A percentile compares a stretch with the other conserved stretches of the same genome.
Evolutionary conservation across 2,888 invertebrate species (phyloP).

Genomic region (Phytoseiulus persimilis): DNA sequence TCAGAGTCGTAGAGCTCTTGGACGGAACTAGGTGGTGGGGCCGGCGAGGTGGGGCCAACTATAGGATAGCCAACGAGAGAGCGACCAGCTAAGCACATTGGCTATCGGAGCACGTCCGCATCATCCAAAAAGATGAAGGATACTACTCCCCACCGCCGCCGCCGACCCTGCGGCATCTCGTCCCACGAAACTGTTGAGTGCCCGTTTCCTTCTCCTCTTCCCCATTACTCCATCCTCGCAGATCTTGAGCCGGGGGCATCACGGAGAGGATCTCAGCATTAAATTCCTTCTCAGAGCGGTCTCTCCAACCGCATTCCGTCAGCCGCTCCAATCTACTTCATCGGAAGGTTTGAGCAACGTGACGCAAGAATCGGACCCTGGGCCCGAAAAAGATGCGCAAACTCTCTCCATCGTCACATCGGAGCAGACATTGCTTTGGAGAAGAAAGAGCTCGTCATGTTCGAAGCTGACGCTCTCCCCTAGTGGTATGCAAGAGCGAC

Average conservation of each 20-base stretch:
- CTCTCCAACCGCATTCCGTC: background rate
- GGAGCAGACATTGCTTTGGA: too few relatives aligned
- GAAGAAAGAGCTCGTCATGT: too few relatives aligned
- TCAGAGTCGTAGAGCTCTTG: background rate
- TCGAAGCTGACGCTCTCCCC: too few relatives aligned
- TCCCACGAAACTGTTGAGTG: conserved; percentile 38
- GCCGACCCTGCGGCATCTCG: background rate
- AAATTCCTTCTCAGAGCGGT: background rate
- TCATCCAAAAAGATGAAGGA: conserved; percentile 30
- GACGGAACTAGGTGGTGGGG: background rate
- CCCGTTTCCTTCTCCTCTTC: background rate
- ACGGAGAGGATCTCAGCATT: background rate
- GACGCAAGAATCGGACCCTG: too few relatives aligned
- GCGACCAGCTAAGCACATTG: conserved; percentile 13
- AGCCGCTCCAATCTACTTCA: too few relatives aligned
- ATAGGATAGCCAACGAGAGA: background rate
- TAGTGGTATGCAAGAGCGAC: too few relatives aligned
- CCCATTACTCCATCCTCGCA: background rate
- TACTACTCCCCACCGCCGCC: background rate
- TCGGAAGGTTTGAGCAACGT: too few relatives aligned
- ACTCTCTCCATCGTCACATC: too few relatives aligned
- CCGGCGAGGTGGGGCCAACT: background rate
- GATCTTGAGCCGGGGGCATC: background rate
- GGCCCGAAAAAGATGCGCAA: too few relatives aligned
- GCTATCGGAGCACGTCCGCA: conserved; percentile 37